Conservation (phyloP, 2,113 vertebrate species). For the Dasyurus viverrinus region DNA sequence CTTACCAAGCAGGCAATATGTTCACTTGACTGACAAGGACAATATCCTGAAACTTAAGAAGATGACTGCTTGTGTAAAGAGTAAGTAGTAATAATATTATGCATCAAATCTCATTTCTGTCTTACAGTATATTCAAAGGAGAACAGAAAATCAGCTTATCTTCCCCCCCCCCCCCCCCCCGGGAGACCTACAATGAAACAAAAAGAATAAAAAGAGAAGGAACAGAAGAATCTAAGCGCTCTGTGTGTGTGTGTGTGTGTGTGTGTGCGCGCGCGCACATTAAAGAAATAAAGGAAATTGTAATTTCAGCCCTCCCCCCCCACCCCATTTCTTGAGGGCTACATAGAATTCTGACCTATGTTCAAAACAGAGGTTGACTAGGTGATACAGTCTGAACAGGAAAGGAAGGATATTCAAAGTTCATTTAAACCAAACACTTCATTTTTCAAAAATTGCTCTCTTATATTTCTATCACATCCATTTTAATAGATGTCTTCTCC, state of each 20-base stretch:
- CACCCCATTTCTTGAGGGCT: background rate
- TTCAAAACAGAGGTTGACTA: background rate
- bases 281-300: background rate
- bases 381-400: background rate
- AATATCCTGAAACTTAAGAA: background rate
- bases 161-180: too few species aligned
- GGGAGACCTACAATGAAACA: background rate
- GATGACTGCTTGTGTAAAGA: background rate
- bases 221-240: background rate
- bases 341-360: background rate
- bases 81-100: background rate
- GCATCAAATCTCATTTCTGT: slow-evolving; percentile 4
- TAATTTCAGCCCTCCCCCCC: background rate
- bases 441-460: background rate
- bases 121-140: background rate
- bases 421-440: background rate
- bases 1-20: slow-evolving; percentile 19
- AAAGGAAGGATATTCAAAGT: background rate
- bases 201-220: slow-evolving; percentile 13
- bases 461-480: background rate
- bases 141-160: background rate
- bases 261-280: too few species aligned
- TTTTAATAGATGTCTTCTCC: background rate
- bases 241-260: too few species aligned
- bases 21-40: slow-evolving; percentile 38